Conservation (phyloP, 92 coral and sea anemone species). For the Scolanthus callimorphus region DNA sequence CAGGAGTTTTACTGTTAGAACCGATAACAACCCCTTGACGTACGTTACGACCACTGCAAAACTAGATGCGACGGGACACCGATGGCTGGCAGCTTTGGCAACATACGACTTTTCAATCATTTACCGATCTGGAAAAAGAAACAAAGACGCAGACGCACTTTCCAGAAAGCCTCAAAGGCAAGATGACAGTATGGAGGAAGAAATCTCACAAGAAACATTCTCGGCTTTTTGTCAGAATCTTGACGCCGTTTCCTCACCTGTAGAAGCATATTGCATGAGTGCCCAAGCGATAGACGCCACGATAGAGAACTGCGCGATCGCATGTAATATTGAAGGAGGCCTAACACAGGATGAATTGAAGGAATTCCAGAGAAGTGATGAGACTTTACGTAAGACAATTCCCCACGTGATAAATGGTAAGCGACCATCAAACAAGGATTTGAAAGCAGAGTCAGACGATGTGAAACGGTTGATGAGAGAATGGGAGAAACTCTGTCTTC, state of each 20-base stretch:
- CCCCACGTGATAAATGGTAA: no score
- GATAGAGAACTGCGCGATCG: neutral
- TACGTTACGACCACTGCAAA: constrained; percentile 12
- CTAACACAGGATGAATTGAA: no score
- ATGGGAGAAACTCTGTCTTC: no score
- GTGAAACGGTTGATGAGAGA: no score
- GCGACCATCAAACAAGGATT: no score
- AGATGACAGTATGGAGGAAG: neutral
- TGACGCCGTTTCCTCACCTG: neutral
- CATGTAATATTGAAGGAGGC: no score
- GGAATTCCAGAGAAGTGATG: no score
- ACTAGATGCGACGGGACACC: constrained; percentile 10
- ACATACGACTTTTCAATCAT: neutral
- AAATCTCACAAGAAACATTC: neutral
- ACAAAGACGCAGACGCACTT: neutral
- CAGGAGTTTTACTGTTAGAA: neutral
- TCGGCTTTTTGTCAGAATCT: neutral
- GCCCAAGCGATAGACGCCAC: neutral
- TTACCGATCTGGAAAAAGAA: constrained; percentile 1
- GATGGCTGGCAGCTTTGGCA: constrained; percentile 6
- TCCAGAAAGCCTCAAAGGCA: neutral
- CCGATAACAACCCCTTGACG: no score
- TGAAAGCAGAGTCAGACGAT: no score
- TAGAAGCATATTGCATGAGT: neutral
- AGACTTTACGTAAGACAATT: no score